Percentiles rank a stretch among this genome's conserved stretches.
Evolutionary conservation across 2,113 vertebrate genomes (phyloP).

Genomic region (Aepyceros melampus): DNA sequence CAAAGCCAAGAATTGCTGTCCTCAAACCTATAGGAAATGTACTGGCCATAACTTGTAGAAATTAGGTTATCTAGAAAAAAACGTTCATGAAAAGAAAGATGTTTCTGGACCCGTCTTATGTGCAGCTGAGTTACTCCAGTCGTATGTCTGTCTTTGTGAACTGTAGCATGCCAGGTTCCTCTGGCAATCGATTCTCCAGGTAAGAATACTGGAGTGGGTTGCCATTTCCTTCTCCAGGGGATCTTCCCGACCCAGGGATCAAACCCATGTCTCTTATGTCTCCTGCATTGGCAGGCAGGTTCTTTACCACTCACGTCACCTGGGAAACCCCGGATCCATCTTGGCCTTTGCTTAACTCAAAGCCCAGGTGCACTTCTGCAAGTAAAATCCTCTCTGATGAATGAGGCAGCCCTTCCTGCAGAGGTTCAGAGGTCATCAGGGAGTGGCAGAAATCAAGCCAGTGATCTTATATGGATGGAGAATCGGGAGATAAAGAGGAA

Average conservation of each 20-base stretch:
- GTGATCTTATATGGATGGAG: neutral
- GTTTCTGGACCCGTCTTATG: neutral
- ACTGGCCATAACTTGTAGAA: neutral
- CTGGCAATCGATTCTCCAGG: neutral
- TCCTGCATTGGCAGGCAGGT: neutral
- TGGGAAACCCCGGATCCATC: neutral
- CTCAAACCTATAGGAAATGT: conserved; percentile 6
- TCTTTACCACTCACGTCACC: neutral
- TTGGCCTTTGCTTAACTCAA: neutral
- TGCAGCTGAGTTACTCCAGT: neutral
- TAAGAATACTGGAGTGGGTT: neutral
- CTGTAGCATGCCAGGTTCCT: neutral
- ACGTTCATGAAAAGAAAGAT: neutral
- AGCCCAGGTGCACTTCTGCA: neutral
- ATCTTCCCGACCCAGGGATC: neutral
- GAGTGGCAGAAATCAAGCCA: neutral
- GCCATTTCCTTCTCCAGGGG: neutral
- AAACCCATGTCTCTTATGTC: neutral
- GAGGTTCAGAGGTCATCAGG: neutral
- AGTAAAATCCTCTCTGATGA: neutral
- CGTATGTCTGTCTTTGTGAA: neutral
- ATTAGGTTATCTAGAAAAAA: neutral
- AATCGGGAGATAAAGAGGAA: neutral
- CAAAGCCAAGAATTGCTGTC: conserved; percentile 25
- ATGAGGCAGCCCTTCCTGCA: neutral